phyloP scores from a whole-genome alignment of 2,113 vertebrate genomes.

The Tetrax tetrax region DNA sequence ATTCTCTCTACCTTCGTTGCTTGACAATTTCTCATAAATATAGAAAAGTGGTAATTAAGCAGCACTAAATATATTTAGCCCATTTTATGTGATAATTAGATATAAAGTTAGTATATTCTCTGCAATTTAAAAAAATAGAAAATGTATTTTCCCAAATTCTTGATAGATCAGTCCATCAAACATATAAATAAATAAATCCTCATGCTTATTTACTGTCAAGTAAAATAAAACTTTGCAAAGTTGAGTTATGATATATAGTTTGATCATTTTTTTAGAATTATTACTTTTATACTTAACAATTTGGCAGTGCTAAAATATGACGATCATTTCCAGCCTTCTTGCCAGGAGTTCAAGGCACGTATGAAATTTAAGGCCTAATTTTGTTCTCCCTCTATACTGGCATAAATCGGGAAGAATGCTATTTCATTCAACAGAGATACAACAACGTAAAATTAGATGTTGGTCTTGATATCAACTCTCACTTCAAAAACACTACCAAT shows the following conservation, averaged over 20 bases:
- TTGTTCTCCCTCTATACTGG: background rate
- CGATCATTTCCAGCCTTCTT: background rate
- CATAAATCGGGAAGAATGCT: background rate
- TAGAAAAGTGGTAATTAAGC: background rate
- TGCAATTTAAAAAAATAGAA: background rate
- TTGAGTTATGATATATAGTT: background rate
- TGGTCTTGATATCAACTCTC: background rate
- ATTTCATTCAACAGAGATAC: background rate
- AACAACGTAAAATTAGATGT: background rate
- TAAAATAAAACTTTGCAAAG: background rate
- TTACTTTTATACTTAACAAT: background rate
- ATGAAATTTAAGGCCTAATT: conserved; percentile 43
- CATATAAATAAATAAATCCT: background rate
- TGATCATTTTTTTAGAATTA: background rate
- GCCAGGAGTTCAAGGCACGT: background rate
- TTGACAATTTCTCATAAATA: background rate
- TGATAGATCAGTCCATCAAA: background rate
- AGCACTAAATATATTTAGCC: background rate
- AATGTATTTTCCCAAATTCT: background rate
- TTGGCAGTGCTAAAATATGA: background rate
- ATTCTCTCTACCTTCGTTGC: background rate
- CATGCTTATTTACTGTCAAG: background rate
- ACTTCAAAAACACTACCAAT: background rate
- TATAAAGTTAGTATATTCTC: background rate
- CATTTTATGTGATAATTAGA: background rate